phyloP scores from a whole-genome alignment of 2,797 vertebrate species.

The Apogon talboti region DNA sequence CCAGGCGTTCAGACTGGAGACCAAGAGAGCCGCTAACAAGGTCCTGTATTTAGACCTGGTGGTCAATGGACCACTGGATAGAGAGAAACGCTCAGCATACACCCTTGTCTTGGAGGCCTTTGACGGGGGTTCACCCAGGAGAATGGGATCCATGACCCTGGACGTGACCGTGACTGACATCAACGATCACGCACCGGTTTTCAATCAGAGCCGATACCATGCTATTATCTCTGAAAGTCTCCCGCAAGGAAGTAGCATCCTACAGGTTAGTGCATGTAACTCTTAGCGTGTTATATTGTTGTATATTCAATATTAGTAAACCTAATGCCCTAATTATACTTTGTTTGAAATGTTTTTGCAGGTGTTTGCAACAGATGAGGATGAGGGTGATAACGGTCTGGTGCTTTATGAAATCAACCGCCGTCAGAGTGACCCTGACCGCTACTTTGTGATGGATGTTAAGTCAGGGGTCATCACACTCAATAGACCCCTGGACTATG shows the following conservation, averaged over 20 bases:
- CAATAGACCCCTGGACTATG: conserved; percentile 94
- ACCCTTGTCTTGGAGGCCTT: conserved; percentile 93
- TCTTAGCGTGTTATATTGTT: too few species aligned
- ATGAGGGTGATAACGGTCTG: conserved; percentile 92
- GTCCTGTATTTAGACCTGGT: conserved; percentile 92
- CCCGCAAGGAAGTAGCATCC: conserved; percentile 91
- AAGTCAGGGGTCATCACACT: conserved; percentile 90
- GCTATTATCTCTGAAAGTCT: conserved; percentile 94
- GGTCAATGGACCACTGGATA: conserved; percentile 89
- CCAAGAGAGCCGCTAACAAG: conserved; percentile 88
- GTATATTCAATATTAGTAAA: too few species aligned
- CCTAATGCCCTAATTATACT: too few species aligned
- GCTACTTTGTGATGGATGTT: conserved; percentile 91
- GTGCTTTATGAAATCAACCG: conserved; percentile 96
- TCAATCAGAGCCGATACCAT: conserved; percentile 98
- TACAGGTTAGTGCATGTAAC: conserved; percentile 84
- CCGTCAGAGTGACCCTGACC: conserved; percentile 94
- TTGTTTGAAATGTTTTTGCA: too few species aligned
- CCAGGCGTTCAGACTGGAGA: conserved; percentile 92
- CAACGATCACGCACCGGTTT: conserved; percentile 95
- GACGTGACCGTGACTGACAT: conserved; percentile 93
- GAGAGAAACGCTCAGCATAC: conserved; percentile 90
- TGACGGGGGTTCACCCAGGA: conserved; percentile 92
- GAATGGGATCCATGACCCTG: conserved; percentile 89
- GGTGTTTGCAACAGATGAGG: conserved; percentile 93